phyloP scores from a whole-genome alignment of 2,888 invertebrate genomes.

The Polymixis flavicincta region DNA sequence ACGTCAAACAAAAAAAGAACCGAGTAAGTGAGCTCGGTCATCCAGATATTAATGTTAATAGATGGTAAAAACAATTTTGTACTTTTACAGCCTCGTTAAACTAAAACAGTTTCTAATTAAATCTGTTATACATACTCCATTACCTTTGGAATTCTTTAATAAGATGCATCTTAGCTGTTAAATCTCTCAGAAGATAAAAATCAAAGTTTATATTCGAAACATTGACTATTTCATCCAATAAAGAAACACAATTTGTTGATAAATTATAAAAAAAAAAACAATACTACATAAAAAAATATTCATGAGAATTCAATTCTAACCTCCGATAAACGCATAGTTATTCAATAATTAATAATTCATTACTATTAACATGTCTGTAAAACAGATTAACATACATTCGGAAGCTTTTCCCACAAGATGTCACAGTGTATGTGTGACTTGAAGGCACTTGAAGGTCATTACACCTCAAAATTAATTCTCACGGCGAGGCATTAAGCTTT shows the following conservation, averaged over 20 bases:
- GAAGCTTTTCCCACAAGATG: slow-evolving; percentile 79
- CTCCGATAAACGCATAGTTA: slow-evolving; percentile 34
- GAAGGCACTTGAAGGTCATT: slow-evolving; percentile 84
- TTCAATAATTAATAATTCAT: slow-evolving; percentile 58
- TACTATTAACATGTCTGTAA: slow-evolving; percentile 63
- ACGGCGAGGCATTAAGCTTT: slow-evolving; percentile 83
- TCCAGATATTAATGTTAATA: too few relatives aligned
- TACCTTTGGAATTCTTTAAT: background rate
- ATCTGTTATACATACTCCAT: background rate
- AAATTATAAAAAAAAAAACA: slow-evolving; percentile 20
- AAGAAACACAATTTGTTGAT: slow-evolving; percentile 4
- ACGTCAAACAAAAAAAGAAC: too few relatives aligned
- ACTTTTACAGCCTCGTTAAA: background rate
- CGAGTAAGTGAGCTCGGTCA: too few relatives aligned
- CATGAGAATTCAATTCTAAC: slow-evolving; percentile 44
- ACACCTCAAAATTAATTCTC: slow-evolving; percentile 87
- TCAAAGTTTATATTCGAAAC: background rate
- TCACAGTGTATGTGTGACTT: slow-evolving; percentile 78
- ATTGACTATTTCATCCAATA: slow-evolving; percentile 8
- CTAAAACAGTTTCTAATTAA: background rate
- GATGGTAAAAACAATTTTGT: background rate
- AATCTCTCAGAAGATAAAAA: background rate
- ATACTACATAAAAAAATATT: slow-evolving; percentile 29
- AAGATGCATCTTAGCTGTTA: slow-evolving; percentile 1
- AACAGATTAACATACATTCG: slow-evolving; percentile 70